phyloP scores from a whole-genome alignment of 2,888 invertebrate genomes.

The Aplocera efformata region DNA sequence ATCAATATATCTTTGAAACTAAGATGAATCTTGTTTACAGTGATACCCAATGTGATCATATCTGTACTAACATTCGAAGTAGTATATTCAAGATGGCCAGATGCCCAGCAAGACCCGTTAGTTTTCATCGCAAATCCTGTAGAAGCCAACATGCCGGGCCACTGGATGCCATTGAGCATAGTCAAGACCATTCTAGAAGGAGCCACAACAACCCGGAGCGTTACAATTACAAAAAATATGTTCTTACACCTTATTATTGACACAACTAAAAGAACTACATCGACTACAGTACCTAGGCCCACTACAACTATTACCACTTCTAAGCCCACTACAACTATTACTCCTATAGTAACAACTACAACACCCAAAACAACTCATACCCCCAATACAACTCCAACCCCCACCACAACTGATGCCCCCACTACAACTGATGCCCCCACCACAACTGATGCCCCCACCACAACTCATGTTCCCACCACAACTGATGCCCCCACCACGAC shows the following conservation, averaged over 20 bases:
- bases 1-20: no score
- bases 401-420: conserved; percentile 5
- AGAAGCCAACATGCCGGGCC: conserved; percentile 56
- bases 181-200: conserved; percentile 44
- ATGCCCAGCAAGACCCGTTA: conserved; percentile 28
- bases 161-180: conserved; percentile 57
- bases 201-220: conserved; percentile 8
- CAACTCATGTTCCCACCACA: conserved; percentile 1
- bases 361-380: conserved; percentile 19
- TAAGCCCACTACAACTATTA: conserved; percentile 11
- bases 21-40: conserved; percentile 31
- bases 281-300: no score
- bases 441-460: conserved; percentile 10
- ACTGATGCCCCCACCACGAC: background rate
- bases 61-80: conserved; percentile 13
- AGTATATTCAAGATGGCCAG: conserved; percentile 27
- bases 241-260: conserved; percentile 18
- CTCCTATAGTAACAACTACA: conserved; percentile 14
- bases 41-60: conserved; percentile 26
- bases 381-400: conserved; percentile 13
- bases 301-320: conserved; percentile 17
- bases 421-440: background rate
- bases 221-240: conserved; percentile 2
- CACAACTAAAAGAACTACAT: conserved; percentile 12
- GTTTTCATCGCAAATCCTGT: conserved; percentile 56